These are phyloP conservation scores for Mesorhabditis belari DNA, from an alignment of 2,888 invertebrate species.

Conservation along the genomic window DNA sequence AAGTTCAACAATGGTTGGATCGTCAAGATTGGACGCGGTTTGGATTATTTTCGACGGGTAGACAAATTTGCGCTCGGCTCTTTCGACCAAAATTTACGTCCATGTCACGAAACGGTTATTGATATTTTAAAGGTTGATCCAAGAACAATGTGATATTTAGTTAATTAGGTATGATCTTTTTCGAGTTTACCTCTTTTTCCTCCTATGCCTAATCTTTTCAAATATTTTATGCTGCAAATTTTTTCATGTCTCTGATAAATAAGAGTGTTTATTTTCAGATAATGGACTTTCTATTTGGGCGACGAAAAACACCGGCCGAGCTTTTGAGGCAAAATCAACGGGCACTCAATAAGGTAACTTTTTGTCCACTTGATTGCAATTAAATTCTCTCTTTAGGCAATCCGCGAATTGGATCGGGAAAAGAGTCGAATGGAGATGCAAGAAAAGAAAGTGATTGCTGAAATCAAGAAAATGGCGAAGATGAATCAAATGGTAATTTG, in stretches of 20 bases:
- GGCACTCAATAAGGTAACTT: slow-evolving; percentile 72
- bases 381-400: slow-evolving; percentile 62
- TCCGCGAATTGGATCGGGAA: slow-evolving; percentile 79
- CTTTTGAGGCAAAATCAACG: slow-evolving; percentile 96
- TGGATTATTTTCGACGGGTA: slow-evolving; percentile 76
- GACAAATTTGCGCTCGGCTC: slow-evolving; percentile 71
- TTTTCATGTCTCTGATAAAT: too few species aligned
- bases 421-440: slow-evolving; percentile 80
- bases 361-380: background rate
- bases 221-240: background rate
- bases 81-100: slow-evolving; percentile 71
- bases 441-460: slow-evolving; percentile 94
- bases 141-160: background rate
- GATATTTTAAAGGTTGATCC: slow-evolving; percentile 65
- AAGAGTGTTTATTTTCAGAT: background rate
- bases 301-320: slow-evolving; percentile 90
- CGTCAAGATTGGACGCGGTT: slow-evolving; percentile 78
- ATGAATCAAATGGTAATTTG: slow-evolving; percentile 88
- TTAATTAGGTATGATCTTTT: background rate
- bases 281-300: slow-evolving; percentile 74
- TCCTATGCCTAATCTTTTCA: background rate
- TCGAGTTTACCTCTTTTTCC: background rate
- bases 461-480: slow-evolving; percentile 97
- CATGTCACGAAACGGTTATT: slow-evolving; percentile 76
- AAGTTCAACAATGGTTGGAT: slow-evolving; percentile 85